Evolutionary conservation across 2,797 vertebrate genomes (phyloP).

Genomic region (Orientallactaga sibirica): DNA sequence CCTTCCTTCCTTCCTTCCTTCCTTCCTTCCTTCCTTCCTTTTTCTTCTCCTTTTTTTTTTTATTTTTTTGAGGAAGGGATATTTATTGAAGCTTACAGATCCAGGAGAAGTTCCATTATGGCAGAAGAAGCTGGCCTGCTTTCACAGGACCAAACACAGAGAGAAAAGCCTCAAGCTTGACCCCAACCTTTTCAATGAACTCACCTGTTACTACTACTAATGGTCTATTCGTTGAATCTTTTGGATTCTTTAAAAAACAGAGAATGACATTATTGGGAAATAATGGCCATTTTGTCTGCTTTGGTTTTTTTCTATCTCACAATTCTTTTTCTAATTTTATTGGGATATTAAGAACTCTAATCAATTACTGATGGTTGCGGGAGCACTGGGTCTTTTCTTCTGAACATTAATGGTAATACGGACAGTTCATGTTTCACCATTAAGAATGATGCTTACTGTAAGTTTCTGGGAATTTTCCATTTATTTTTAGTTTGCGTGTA

Average conservation of each 20-base stretch:
- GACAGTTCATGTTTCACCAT: neutral
- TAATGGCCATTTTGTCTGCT: neutral
- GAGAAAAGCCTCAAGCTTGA: neutral
- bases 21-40: no score
- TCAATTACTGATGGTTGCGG: neutral
- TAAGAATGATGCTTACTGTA: neutral
- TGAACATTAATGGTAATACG: constrained; percentile 6
- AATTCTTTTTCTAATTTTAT: constrained; percentile 18
- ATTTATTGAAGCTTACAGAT: no score
- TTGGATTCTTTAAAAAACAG: constrained; percentile 30
- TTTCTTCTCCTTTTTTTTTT: no score
- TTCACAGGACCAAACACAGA: no score
- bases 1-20: no score
- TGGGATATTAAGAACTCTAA: constrained; percentile 27
- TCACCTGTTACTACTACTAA: neutral
- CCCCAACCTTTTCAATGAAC: neutral
- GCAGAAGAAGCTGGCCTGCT: no score
- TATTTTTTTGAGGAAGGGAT: no score
- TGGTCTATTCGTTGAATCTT: neutral
- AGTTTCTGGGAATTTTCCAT: constrained; percentile 27
- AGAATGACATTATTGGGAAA: constrained; percentile 19
- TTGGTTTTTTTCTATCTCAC: neutral
- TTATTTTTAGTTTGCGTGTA: constrained; percentile 48
- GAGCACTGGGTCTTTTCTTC: neutral
- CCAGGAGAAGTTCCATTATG: no score